These are phyloP conservation scores for Zeuzera pyrina DNA, from an alignment of 2,888 invertebrate species.

Conservation along the genomic window DNA sequence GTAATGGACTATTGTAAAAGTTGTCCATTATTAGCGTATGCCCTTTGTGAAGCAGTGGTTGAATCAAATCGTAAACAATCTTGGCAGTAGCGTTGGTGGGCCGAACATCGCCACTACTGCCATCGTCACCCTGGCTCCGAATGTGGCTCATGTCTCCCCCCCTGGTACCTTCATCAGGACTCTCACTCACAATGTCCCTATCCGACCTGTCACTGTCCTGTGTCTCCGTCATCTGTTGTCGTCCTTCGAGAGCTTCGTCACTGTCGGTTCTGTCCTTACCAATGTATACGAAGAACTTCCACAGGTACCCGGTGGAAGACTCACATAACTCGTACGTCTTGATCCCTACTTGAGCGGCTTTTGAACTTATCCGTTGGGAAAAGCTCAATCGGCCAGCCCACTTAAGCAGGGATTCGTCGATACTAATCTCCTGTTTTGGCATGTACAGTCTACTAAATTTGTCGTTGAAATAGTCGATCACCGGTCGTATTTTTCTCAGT, in stretches of 20 bases:
- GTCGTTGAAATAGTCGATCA: constrained; percentile 16
- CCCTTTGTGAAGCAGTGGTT: neutral
- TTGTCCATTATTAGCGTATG: constrained; percentile 20
- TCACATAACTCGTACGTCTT: constrained; percentile 21
- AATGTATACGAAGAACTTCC: constrained; percentile 17
- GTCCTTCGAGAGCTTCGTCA: constrained; percentile 3
- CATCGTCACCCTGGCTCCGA: too few relatives aligned
- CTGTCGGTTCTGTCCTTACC: constrained; percentile 11
- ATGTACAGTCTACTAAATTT: constrained; percentile 19
- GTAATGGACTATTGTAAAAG: constrained; percentile 21
- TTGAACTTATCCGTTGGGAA: constrained; percentile 16
- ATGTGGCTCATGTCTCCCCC: too few relatives aligned
- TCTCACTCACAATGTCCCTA: too few relatives aligned
- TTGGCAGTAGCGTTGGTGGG: constrained; percentile 2
- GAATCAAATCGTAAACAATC: neutral
- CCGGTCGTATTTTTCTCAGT: constrained; percentile 17
- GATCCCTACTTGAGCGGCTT: constrained; percentile 16
- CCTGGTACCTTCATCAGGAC: too few relatives aligned
- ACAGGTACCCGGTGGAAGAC: constrained; percentile 19
- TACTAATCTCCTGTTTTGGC: constrained; percentile 18
- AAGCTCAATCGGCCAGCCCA: constrained; percentile 19
- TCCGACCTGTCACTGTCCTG: neutral
- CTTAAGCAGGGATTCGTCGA: constrained; percentile 22
- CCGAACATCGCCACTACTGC: constrained; percentile 1
- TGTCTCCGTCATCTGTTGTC: constrained; percentile 1